These are phyloP conservation scores for Lagorchestes hirsutus DNA, from an alignment of 2,797 vertebrate species.

Conservation along the genomic window DNA sequence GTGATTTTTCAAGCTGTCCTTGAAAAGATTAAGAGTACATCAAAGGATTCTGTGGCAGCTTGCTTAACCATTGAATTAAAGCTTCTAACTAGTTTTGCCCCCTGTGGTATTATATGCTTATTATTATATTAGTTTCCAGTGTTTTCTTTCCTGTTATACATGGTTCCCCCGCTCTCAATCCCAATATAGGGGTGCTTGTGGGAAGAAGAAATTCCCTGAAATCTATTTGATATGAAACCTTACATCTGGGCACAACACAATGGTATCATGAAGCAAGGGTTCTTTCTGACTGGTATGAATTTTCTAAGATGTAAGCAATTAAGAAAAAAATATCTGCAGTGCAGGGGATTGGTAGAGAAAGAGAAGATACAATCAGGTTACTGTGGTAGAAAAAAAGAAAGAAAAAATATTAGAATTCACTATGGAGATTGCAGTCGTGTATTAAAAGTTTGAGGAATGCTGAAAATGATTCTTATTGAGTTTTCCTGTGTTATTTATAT, in stretches of 20 bases:
- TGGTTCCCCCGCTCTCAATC: not conserved
- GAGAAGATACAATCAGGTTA: not conserved
- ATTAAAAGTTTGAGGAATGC: not conserved
- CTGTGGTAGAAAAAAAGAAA: not conserved
- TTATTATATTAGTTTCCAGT: not conserved
- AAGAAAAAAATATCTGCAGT: not conserved
- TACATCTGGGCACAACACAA: not conserved
- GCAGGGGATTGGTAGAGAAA: not conserved
- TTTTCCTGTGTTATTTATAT: not conserved
- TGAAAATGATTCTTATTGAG: not conserved
- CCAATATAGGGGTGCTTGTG: not conserved
- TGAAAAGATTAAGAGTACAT: not conserved
- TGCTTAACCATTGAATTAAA: not conserved
- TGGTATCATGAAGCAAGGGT: not conserved
- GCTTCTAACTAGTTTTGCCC: not conserved
- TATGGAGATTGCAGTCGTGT: not conserved
- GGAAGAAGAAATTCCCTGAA: not conserved
- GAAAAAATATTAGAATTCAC: not conserved
- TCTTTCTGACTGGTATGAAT: not conserved
- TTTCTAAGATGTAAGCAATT: not conserved
- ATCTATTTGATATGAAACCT: not conserved
- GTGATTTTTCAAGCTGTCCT: constrained; percentile 18
- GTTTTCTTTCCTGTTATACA: not conserved
- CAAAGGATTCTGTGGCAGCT: not conserved
- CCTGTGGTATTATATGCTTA: not conserved